phyloP scores from a whole-genome alignment of 2,797 vertebrate species.

The Gallirallus australis region DNA sequence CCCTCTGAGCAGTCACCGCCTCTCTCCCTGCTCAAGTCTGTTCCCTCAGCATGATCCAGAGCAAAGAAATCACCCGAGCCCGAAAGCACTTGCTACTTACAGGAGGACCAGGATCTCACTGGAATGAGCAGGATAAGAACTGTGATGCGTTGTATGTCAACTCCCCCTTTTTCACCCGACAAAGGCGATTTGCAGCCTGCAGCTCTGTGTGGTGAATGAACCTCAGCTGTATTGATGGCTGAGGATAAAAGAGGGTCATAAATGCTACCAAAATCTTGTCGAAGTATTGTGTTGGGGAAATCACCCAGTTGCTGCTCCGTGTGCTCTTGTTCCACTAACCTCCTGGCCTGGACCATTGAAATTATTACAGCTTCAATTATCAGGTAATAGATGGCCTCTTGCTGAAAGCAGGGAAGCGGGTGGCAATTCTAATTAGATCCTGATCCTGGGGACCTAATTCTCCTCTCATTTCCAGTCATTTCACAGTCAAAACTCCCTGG shows the following conservation, averaged over 20 bases:
- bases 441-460: neutral
- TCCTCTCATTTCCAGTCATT: neutral
- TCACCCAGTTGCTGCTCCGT: neutral
- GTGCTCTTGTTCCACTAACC: neutral
- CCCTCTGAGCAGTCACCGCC: neutral
- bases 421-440: neutral
- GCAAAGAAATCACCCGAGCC: neutral
- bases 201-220: neutral
- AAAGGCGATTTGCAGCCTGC: neutral
- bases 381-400: neutral
- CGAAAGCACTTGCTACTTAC: neutral
- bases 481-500: neutral
- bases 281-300: neutral
- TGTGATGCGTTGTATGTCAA: accelerated
- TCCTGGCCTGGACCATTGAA: neutral
- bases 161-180: neutral
- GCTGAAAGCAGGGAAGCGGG: neutral
- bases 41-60: neutral
- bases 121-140: neutral
- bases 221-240: neutral
- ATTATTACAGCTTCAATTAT: neutral
- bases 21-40: neutral
- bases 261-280: neutral
- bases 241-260: neutral
- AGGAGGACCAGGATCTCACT: neutral